A percentile compares a stretch with the other conserved stretches of the same genome.
These are phyloP conservation scores for Palaemon carinicauda DNA, from an alignment of 1,140 invertebrate species.

Conservation along the genomic window DNA sequence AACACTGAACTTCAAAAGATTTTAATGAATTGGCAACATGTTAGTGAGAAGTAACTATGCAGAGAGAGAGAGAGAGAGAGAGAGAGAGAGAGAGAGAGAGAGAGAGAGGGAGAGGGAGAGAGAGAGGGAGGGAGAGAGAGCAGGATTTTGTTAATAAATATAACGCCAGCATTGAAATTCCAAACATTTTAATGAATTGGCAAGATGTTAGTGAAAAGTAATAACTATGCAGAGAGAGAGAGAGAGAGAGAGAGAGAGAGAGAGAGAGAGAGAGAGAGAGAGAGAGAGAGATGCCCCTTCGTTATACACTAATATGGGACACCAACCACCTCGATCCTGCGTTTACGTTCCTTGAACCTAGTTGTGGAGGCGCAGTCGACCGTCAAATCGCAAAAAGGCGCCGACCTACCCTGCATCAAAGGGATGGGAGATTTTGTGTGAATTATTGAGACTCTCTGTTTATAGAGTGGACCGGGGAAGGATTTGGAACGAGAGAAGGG, in stretches of 20 bases:
- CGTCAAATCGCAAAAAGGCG: conserved; percentile 45
- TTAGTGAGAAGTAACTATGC: too few species aligned
- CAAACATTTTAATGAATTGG: too few species aligned
- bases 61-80: not conserved
- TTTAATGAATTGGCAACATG: not conserved
- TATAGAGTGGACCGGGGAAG: conserved; percentile 18
- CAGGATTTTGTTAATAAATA: not conserved
- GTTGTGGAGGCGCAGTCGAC: conserved; percentile 11
- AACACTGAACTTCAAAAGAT: too few species aligned
- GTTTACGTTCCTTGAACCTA: conserved; percentile 2
- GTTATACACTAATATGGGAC: too few species aligned
- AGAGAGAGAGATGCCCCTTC: not conserved
- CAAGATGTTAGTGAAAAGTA: too few species aligned
- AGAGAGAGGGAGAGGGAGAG: not conserved
- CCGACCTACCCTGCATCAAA: conserved; percentile 28
- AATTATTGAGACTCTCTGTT: conserved; percentile 36
- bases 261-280: not conserved
- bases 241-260: conserved; percentile 1
- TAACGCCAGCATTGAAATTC: too few species aligned
- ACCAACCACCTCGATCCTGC: not conserved
- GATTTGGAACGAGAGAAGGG: not conserved
- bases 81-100: not conserved
- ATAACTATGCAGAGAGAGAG: too few species aligned
- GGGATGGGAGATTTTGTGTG: conserved; percentile 37
- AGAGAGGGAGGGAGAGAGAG: not conserved